A percentile compares a stretch with the other conserved stretches of the same genome.
These are phyloP conservation scores for Drosophila barbarae DNA, from an alignment of 2,888 invertebrate genomes.

Conservation along the genomic window DNA sequence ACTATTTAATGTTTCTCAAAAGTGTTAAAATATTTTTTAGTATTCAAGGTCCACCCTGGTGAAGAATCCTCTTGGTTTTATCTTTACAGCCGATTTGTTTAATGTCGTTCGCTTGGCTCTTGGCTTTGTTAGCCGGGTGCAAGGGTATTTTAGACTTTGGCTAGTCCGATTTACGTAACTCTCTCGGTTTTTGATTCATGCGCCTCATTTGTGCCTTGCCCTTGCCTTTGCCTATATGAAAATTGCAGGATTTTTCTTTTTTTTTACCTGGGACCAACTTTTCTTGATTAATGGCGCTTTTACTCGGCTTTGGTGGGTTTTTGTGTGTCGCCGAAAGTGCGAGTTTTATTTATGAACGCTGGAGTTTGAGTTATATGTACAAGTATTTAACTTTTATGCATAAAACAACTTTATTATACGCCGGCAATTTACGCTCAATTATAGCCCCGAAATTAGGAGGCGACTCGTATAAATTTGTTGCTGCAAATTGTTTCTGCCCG, in stretches of 20 bases:
- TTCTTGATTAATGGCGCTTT: slow-evolving; percentile 64
- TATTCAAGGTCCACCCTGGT: not conserved
- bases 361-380: slow-evolving; percentile 17
- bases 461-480: slow-evolving; percentile 44
- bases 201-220: slow-evolving; percentile 60
- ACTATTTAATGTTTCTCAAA: not conserved
- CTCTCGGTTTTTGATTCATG: slow-evolving; percentile 56
- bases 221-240: slow-evolving; percentile 51
- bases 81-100: slow-evolving; percentile 12
- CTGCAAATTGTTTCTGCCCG: slow-evolving; percentile 31
- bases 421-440: slow-evolving; percentile 67
- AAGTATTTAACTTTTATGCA: slow-evolving; percentile 38
- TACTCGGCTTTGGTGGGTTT: slow-evolving; percentile 42
- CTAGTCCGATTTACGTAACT: slow-evolving; percentile 18
- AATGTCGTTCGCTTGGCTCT: not conserved
- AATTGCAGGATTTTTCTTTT: slow-evolving; percentile 28
- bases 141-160: slow-evolving; percentile 28
- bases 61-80: not conserved
- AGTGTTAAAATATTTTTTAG: no score
- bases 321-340: slow-evolving; percentile 31
- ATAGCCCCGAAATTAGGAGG: slow-evolving; percentile 44
- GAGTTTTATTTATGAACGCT: slow-evolving; percentile 34
- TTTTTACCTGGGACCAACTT: slow-evolving; percentile 45
- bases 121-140: not conserved
- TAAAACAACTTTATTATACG: slow-evolving; percentile 48